A percentile compares a stretch with the other conserved stretches of the same genome.
These are phyloP conservation scores for Tachuris rubrigastra DNA, from an alignment of 2,113 vertebrate genomes.

Conservation along the genomic window DNA sequence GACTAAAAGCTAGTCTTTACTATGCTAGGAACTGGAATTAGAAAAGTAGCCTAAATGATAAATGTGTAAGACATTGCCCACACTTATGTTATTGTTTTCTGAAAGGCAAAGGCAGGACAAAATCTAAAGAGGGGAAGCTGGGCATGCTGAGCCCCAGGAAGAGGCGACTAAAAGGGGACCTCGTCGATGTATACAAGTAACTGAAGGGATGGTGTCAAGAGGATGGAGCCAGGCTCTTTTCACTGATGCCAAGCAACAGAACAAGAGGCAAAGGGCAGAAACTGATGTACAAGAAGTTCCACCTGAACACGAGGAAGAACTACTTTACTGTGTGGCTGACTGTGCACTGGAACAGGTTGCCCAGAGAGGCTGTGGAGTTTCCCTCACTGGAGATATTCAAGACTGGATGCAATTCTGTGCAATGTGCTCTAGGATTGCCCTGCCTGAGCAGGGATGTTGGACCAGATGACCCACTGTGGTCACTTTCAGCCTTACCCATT, in stretches of 20 bases:
- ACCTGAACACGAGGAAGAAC: not conserved
- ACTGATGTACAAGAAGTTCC: not conserved
- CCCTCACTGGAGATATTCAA: not conserved
- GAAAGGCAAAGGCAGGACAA: not conserved
- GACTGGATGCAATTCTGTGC: not conserved
- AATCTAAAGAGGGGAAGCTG: not conserved
- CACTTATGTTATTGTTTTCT: not conserved
- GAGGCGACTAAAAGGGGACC: rapidly evolving
- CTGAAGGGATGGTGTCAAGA: not conserved
- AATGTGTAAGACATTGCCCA: not conserved
- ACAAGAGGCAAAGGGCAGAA: not conserved
- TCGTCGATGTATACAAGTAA: not conserved
- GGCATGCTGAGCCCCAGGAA: not conserved
- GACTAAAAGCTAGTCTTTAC: not conserved
- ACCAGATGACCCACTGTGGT: not conserved
- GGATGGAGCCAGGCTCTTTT: not conserved
- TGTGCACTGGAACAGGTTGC: not conserved
- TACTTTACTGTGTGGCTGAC: not conserved
- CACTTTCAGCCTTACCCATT: not conserved
- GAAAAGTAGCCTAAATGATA: not conserved
- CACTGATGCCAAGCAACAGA: not conserved
- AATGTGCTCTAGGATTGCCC: not conserved
- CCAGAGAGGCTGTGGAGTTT: not conserved
- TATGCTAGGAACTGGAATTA: not conserved
- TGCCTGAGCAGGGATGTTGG: not conserved